Evolutionary conservation across 1,140 invertebrate genomes (phyloP).

Genomic region (Achroia grisella): DNA sequence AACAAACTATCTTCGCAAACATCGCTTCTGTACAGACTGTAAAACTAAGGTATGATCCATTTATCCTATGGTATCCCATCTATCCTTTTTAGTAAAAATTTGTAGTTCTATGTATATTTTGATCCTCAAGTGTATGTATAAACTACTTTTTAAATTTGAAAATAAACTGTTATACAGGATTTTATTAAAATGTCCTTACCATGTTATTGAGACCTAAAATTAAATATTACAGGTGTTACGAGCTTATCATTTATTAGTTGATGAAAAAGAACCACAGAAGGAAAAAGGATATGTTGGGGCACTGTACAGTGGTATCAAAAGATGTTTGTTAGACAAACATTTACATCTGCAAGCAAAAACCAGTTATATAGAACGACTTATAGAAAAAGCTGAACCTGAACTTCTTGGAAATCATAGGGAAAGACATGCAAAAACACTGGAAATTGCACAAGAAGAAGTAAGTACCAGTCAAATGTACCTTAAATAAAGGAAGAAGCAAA

Average conservation of each 20-base stretch:
- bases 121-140: no score
- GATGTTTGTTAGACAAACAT: constrained; percentile 89
- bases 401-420: constrained; percentile 88
- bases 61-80: no score
- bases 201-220: not conserved
- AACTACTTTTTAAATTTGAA: no score
- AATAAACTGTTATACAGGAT: not conserved
- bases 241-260: constrained; percentile 90
- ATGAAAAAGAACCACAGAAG: constrained; percentile 86
- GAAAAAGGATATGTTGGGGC: constrained; percentile 92
- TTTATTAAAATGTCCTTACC: not conserved
- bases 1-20: constrained; percentile 92
- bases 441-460: constrained; percentile 95
- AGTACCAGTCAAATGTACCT: constrained; percentile 2
- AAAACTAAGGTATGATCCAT: constrained; percentile 87
- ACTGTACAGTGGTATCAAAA: constrained; percentile 89
- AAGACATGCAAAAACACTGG: constrained; percentile 93
- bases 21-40: constrained; percentile 94
- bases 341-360: constrained; percentile 90
- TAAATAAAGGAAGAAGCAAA: not conserved
- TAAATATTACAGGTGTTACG: constrained; percentile 73
- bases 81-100: no score
- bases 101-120: no score
- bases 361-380: constrained; percentile 90
- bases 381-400: constrained; percentile 92